Evolutionary conservation across 2,113 vertebrate species (phyloP), one percentile per base, ranked within the genome.

Genomic region (Cryptomyrus ogoouensis): DNA sequence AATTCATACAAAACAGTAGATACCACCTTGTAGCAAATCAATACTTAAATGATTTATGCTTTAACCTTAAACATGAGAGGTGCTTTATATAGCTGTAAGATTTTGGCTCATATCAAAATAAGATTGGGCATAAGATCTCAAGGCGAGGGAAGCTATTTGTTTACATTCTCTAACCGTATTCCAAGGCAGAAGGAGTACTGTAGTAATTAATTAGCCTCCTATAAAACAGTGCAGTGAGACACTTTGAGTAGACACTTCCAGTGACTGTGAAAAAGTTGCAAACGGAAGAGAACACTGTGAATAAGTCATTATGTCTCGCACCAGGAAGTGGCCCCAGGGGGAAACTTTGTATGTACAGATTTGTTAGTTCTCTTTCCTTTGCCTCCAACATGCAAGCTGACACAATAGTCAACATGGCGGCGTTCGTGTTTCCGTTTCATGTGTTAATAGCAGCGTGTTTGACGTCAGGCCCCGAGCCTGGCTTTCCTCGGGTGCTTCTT

Each of bases 61-160:
- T 90, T 49, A 88, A 90, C 86, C 90, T 85, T 88, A 47, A 77
- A 39, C 80, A 8, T 80, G 87, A 77, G 66, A 90, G 62, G 47
- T 39, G 62, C 49, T 87, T 47, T 50, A 52, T n/a, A 49, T 35
- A 88, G 52, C 62, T 87, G 47, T 87, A 42, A 74, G 89, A 74
- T 88, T 66, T 88, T 6, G 80, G 62, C 85, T 53, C 31, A 7
- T 56, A 86, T 77, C 89, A 70, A 77, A 74, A 31, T 52, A 52
- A 53, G 31, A 77, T 87, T 9, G 70, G 62, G 6, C 31, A 74
- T n/a, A 5, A 56, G 53, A 58, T 44, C 27, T 52, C 62, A 87
- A 90, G 89, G 62, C 62, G 39, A 56, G 2, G 62, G 62, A 52
- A 39, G n/a, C 27, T 6, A 27, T 70, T 46, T 80, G 46, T 35